These are phyloP conservation scores for Malacosoma neustria DNA, from an alignment of 2,888 invertebrate genomes.

Conservation along the genomic window DNA sequence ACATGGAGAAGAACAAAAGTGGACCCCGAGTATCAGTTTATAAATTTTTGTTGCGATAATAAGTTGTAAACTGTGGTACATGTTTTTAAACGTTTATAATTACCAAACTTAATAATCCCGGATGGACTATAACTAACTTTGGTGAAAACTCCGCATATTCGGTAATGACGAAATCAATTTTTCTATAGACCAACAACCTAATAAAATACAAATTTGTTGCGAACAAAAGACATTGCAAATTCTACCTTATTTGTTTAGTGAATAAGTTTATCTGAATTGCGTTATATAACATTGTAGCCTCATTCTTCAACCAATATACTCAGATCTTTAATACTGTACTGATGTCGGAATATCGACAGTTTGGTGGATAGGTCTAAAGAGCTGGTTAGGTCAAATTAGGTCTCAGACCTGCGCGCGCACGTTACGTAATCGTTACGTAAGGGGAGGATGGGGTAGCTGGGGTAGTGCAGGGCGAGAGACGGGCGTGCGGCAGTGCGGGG, in stretches of 20 bases:
- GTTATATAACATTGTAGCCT: constrained; percentile 20
- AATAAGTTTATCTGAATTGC: constrained; percentile 6
- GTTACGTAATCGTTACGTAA: constrained; percentile 70
- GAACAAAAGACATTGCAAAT: constrained; percentile 9
- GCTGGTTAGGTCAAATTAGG: constrained; percentile 31
- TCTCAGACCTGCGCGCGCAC: constrained; percentile 55
- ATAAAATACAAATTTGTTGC: constrained; percentile 14
- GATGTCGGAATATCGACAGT: constrained; percentile 6
- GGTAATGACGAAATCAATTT: constrained; percentile 34
- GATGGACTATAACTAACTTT: too few species aligned
- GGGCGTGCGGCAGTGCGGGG: constrained; percentile 19
- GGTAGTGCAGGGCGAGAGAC: constrained; percentile 32
- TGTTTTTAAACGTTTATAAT: too few species aligned
- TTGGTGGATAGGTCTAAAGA: constrained; percentile 16
- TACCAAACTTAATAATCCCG: too few species aligned
- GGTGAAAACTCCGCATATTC: too few species aligned
- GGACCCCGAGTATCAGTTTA: too few species aligned
- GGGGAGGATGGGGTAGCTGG: constrained; percentile 44
- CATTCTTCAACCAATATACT: constrained; percentile 18
- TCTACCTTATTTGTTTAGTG: constrained; percentile 6
- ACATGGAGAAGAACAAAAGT: too few species aligned
- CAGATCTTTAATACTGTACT: constrained; percentile 17
- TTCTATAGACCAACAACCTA: constrained; percentile 25
- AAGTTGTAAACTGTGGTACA: too few species aligned
- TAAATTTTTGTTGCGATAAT: too few species aligned